Percentiles rank a stretch among this genome's conserved stretches.
Evolutionary conservation across 2,797 vertebrate genomes (phyloP).

Genomic region (Odontamblyopus rebecca): DNA sequence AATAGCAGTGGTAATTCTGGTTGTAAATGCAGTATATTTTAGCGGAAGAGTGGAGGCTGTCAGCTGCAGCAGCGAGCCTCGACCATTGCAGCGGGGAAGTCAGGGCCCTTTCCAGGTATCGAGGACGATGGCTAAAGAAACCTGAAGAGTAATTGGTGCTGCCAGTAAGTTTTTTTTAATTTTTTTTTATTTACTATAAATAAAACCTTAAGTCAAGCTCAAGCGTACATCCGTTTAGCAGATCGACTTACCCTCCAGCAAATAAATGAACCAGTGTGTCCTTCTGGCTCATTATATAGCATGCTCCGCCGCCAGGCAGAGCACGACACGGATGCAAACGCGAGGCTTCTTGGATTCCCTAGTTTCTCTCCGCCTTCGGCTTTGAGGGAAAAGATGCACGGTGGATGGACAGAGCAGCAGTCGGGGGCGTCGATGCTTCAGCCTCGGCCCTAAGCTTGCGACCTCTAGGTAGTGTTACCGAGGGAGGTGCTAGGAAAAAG

Average conservation of each 20-base stretch:
- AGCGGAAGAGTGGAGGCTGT: background rate
- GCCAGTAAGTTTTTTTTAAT: background rate
- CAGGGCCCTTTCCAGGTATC: slow-evolving; percentile 2
- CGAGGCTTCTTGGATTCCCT: slow-evolving; percentile 16
- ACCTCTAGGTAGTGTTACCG: slow-evolving; percentile 6
- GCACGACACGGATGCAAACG: slow-evolving; percentile 55
- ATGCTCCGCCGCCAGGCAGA: slow-evolving; percentile 75
- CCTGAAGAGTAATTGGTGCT: no score
- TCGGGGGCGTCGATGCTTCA: slow-evolving; percentile 50
- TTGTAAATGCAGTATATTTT: background rate
- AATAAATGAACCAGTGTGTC: slow-evolving; percentile 97
- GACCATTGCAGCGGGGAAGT: slow-evolving; percentile 14
- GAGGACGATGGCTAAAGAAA: background rate
- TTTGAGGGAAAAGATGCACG: slow-evolving; percentile 31
- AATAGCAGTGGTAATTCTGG: background rate
- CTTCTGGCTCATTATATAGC: slow-evolving; percentile 95
- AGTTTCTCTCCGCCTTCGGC: slow-evolving; percentile 11
- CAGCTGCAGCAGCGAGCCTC: background rate
- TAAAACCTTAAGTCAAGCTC: background rate
- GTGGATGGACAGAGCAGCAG: slow-evolving; percentile 29
- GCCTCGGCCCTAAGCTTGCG: slow-evolving; percentile 41
- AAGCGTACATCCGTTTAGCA: background rate
- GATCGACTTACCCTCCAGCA: slow-evolving; percentile 88
- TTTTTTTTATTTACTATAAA: background rate
- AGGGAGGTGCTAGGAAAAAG: background rate